Evolutionary conservation across 2,888 invertebrate species (phyloP), one percentile per base, ranked within the genome.

Genomic region (Calliphora vomitoria): DNA sequence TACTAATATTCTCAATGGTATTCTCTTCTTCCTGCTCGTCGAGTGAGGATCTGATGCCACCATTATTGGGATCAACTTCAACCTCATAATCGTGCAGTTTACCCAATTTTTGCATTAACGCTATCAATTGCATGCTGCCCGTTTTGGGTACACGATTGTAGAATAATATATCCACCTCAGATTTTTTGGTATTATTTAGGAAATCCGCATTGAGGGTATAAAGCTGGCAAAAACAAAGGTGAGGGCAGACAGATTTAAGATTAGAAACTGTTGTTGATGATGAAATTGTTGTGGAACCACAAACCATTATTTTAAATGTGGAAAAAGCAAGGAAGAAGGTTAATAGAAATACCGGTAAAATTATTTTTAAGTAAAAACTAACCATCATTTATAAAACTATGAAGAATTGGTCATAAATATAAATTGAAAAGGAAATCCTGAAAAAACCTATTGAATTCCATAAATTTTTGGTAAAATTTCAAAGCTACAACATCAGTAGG

Each of bases 151-250:
- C 92, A 18, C 93, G 93, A 92, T 93, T 93, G 84, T 90, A 93
- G 80, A 98, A 97, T 64, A 98, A 92, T 58, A 97, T 95, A 85
- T 97, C 96, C 71, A 95, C 95, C 85, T 95, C 95, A 0, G 97
- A 96, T 50, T 96, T 95, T 75, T 95, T 95, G 0, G 98, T 98
- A 93, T 98, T 98, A 94, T 98, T 98, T 88, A 98, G 92, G 88
- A 95, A 95, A 92, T 95, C 95, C 0, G 96, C 95, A 89, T 96
- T 96, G 68, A 97, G 95, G 13, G 95, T 94, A 83, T 95, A 94
- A 88, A 95, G 94, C 94, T 93, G 90, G 88, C 88, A 62, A 81
- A 60, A 53, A 79, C 44, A 58, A 44, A 44, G 13, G 13, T 44
- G 35, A 35, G 3, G 35, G 35, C 35, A 35, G 0, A 6, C 35